Evolutionary conservation across 1,140 invertebrate species (phyloP), one percentile per base, ranked within the genome.

Genomic region (Paraescarpia echinospica): DNA sequence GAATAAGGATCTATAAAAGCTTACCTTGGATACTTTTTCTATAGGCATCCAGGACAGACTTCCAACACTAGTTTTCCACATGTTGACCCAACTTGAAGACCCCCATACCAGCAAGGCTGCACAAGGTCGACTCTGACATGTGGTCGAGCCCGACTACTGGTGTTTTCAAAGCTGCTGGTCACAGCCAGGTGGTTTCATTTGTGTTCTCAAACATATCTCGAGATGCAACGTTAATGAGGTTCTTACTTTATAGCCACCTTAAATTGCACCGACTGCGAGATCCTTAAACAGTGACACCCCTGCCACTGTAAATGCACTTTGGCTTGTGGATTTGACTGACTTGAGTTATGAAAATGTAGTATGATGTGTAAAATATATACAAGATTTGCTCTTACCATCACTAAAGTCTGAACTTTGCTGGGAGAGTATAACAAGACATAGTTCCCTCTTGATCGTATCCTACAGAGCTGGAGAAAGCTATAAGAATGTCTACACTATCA

Each of bases 31-130:
- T 41, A 41, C 4, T 41, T 41, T n/a, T 41, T 41, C 41, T 41
- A 6, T 41, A 41, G 41, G 4, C 59, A 27, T 77, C 59, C 59
- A 77, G 8, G 59, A 77, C 59, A 34, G 27, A 77, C 92, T 34
- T 34, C 27, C 31, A 33, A 59, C 34, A 91, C 9, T 35, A 14
- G 77, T 93, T 93, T 90, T 90, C 33, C 89, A 41, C 27, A 48
- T 35, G 34, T 35, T 35, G 5, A 35, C 27, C 34, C 33, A 4
- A 31, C 34, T 34, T n/a, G 22, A n/a, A 34, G 35, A 48, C 59
- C 18, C 12, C 92, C 31, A 92, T 0, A 27, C 34, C 48, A 41
- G 34, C 33, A 59, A n/a, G 34, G 33, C 33, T 77, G 33, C 41
- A 41, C 35, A 35, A 34, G 35, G 34, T 35, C 31, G 12, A 33